These are phyloP conservation scores for Tenebrosternarchus preto DNA, from an alignment of 2,113 vertebrate species.

Conservation along the genomic window DNA sequence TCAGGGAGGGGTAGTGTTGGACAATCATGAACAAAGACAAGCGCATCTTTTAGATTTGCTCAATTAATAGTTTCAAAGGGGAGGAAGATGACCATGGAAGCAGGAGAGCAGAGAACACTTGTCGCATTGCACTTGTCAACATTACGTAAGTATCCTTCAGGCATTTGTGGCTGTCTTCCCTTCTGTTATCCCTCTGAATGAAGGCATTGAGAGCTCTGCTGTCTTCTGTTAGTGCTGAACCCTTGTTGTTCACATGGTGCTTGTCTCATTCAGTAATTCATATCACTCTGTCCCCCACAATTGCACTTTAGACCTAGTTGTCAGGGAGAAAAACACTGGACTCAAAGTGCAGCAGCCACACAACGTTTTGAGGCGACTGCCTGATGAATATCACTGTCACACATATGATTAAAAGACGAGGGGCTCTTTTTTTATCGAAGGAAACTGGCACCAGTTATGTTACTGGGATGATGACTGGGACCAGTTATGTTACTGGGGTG, in stretches of 20 bases:
- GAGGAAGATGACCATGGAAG: constrained; percentile 48
- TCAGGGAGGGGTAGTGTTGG: constrained; percentile 1
- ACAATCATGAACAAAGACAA: constrained; percentile 40
- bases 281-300: constrained; percentile 27
- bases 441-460: constrained; percentile 29
- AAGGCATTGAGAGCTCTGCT: constrained; percentile 54
- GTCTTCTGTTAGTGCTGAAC: constrained; percentile 48
- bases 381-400: constrained; percentile 30
- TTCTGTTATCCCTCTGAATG: constrained; percentile 52
- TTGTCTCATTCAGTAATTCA: constrained; percentile 58
- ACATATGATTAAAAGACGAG: constrained; percentile 25
- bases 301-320: constrained; percentile 52
- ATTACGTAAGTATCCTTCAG: constrained; percentile 66
- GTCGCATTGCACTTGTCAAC: constrained; percentile 62
- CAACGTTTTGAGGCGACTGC: constrained; percentile 34
- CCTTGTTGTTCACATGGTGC: constrained; percentile 47
- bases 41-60: constrained; percentile 46
- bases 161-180: constrained; percentile 47
- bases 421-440: neutral
- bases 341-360: constrained; percentile 42
- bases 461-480: neutral
- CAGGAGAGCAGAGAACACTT: constrained; percentile 52
- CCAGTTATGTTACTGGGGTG: neutral
- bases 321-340: constrained; percentile 55
- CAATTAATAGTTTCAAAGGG: constrained; percentile 51